Conservation (phyloP, 53 echinoderm and acorn worm genomes). For the Arbacia lixula region DNA sequence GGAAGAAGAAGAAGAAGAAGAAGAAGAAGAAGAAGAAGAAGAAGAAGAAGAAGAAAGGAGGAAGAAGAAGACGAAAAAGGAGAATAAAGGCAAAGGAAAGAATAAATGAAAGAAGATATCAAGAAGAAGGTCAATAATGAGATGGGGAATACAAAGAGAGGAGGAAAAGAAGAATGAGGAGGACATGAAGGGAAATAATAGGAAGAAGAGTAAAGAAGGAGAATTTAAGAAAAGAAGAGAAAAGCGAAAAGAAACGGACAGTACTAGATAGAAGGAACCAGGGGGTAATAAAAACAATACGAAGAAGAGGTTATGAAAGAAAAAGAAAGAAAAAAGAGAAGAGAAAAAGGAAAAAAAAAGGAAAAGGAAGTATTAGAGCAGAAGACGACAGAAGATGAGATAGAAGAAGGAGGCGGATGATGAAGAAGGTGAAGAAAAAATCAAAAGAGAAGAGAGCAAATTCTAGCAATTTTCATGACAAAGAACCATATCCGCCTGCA, state of each 20-base stretch:
- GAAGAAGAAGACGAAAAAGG: neutral
- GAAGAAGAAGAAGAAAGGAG: neutral
- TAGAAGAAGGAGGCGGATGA: neutral
- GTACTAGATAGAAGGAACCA: neutral
- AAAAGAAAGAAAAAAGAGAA: neutral
- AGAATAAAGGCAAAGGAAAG: neutral
- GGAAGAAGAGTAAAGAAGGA: neutral
- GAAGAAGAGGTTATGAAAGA: neutral
- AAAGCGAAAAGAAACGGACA: neutral
- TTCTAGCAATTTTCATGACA: no score
- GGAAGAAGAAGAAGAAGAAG: neutral
- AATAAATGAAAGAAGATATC: neutral
- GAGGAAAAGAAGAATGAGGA: neutral
- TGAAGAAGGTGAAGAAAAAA: neutral
- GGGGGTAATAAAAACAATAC: neutral
- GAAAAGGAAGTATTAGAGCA: neutral
- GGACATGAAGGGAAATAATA: neutral
- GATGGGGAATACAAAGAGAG: neutral
- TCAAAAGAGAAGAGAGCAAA: no score
- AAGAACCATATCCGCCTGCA: no score
- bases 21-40: neutral
- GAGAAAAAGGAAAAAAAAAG: neutral
- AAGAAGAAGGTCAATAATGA: neutral
- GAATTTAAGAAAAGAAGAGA: neutral
- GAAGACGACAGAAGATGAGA: neutral